phyloP scores from a whole-genome alignment of 2,797 vertebrate species.

The Avahi laniger region DNA sequence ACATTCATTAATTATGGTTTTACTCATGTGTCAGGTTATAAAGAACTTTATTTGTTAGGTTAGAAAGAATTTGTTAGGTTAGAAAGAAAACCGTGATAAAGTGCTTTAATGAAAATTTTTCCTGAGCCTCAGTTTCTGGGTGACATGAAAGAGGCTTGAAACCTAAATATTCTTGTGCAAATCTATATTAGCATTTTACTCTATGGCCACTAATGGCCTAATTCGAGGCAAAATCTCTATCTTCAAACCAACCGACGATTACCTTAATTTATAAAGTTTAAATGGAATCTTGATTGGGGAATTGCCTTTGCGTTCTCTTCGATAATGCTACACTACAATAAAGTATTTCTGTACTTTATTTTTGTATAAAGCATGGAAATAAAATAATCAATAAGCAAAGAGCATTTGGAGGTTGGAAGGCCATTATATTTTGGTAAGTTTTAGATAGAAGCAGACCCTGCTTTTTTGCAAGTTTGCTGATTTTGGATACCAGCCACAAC shows the following conservation, averaged over 20 bases:
- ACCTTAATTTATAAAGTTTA: neutral
- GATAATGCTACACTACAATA: neutral
- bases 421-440: neutral
- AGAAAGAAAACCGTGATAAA: slow-evolving; percentile 33
- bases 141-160: neutral
- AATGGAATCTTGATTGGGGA: neutral
- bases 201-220: neutral
- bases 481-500: neutral
- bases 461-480: neutral
- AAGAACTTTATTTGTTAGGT: slow-evolving; percentile 2
- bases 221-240: slow-evolving; percentile 31
- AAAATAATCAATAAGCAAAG: neutral
- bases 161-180: neutral
- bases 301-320: neutral
- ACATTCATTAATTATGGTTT: slow-evolving; percentile 45
- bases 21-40: slow-evolving; percentile 36
- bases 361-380: neutral
- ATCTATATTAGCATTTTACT: slow-evolving; percentile 6
- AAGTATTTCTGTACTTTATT: neutral
- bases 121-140: neutral
- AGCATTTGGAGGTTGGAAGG: neutral
- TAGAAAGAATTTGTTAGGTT: slow-evolving; percentile 33
- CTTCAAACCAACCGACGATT: neutral
- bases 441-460: neutral
- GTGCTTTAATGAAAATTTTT: slow-evolving; percentile 39